phyloP scores from a whole-genome alignment of 2,113 vertebrate genomes.

The Pantherophis guttatus region DNA sequence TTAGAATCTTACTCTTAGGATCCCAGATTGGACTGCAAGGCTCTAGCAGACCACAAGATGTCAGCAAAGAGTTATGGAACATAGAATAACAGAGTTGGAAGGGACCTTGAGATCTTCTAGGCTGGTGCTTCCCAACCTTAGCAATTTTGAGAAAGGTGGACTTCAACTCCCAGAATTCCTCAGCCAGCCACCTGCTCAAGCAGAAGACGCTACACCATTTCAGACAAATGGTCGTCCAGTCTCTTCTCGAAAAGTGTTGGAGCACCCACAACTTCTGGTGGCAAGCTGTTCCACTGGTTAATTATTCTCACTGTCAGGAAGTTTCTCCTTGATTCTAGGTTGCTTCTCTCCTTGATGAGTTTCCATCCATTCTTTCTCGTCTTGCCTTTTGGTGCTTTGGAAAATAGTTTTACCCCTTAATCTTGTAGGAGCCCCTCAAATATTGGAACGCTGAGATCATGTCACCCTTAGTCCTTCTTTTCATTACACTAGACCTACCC shows the following conservation, averaged over 20 bases:
- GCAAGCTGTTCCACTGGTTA: not conserved
- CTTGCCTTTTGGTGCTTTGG: too few relatives aligned
- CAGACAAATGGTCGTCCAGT: not conserved
- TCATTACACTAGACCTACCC: not conserved
- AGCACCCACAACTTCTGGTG: too few relatives aligned
- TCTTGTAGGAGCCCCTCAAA: not conserved
- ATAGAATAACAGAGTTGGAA: not conserved
- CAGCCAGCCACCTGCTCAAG: not conserved
- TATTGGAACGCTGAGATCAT: not conserved
- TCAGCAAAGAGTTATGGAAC: not conserved
- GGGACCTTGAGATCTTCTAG: not conserved
- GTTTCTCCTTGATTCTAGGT: not conserved
- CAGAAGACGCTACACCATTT: not conserved
- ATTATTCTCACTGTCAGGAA: not conserved
- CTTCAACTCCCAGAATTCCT: too few relatives aligned
- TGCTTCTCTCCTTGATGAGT: not conserved
- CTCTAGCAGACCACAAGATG: not conserved
- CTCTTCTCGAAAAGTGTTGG: not conserved
- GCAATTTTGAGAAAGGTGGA: too few relatives aligned
- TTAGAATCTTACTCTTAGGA: not conserved
- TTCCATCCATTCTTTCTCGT: not conserved
- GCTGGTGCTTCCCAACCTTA: too few relatives aligned
- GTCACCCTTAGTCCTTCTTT: not conserved
- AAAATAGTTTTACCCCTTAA: fast-evolving
- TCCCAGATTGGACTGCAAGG: not conserved